phyloP scores from a whole-genome alignment of 1,140 invertebrate species.

The Solenopsis invicta region DNA sequence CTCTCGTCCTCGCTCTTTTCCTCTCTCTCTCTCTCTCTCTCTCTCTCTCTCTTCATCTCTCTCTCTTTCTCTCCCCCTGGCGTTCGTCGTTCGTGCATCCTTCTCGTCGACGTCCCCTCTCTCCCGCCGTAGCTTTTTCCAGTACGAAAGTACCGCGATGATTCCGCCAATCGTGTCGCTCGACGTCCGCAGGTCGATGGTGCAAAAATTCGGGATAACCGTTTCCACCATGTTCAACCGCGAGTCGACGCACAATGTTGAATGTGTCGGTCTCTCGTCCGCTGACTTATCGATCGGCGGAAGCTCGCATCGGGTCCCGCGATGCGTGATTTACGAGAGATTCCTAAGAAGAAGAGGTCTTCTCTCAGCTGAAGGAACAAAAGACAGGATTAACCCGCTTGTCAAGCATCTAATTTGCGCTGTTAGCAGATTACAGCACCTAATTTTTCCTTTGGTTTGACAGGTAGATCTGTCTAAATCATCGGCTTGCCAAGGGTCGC shows the following conservation, averaged over 20 bases:
- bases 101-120: conserved; percentile 40
- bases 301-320: conserved; percentile 30
- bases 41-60: background rate
- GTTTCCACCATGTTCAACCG: conserved; percentile 60
- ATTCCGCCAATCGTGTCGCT: conserved; percentile 64
- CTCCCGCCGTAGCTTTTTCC: conserved; percentile 46
- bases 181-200: conserved; percentile 58
- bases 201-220: conserved; percentile 65
- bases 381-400: background rate
- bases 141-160: conserved; percentile 60
- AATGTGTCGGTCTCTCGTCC: conserved; percentile 54
- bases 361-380: background rate
- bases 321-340: conserved; percentile 37
- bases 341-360: conserved; percentile 24
- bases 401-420: conserved; percentile 13
- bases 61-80: background rate
- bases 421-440: background rate
- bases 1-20: conserved; percentile 44
- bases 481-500: background rate
- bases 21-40: conserved; percentile 54
- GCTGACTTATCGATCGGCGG: conserved; percentile 59
- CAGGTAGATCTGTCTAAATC: conserved; percentile 21
- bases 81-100: conserved; percentile 50
- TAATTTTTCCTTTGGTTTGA: conserved; percentile 10
- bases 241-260: conserved; percentile 61